Evolutionary conservation across 2,113 vertebrate species (phyloP).

Genomic region (Ceyx cyanopectus): DNA sequence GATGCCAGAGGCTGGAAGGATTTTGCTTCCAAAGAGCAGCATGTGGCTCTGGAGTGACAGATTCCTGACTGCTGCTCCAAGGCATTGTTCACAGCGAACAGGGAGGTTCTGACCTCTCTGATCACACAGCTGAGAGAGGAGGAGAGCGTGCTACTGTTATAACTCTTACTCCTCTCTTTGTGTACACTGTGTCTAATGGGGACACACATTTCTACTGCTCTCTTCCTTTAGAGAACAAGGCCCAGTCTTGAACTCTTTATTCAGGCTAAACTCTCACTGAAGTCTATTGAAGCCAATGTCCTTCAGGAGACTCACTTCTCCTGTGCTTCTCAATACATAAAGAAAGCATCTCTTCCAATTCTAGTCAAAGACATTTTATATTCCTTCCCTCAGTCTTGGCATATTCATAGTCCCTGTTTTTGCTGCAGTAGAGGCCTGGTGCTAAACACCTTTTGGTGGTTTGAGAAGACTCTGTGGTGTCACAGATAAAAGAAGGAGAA

Average conservation of each 20-base stretch:
- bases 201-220: not conserved
- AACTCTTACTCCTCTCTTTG: constrained; percentile 33
- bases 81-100: constrained; percentile 57
- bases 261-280: not conserved
- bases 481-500: not conserved
- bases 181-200: not conserved
- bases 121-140: constrained; percentile 59
- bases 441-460: not conserved
- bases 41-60: constrained; percentile 69
- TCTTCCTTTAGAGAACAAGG: constrained; percentile 10
- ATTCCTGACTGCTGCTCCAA: constrained; percentile 70
- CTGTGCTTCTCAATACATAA: not conserved
- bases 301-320: not conserved
- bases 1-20: constrained; percentile 58
- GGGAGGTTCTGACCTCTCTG: constrained; percentile 64
- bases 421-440: rapidly evolving
- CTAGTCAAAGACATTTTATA: not conserved
- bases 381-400: not conserved
- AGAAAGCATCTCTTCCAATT: not conserved
- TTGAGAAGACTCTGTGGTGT: not conserved
- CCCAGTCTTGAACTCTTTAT: not conserved
- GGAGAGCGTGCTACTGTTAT: constrained; percentile 36
- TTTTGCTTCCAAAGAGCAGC: constrained; percentile 72
- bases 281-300: not conserved
- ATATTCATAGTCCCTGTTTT: not conserved